Conservation (phyloP, 2,113 vertebrate species). For the Arvicanthis niloticus region DNA sequence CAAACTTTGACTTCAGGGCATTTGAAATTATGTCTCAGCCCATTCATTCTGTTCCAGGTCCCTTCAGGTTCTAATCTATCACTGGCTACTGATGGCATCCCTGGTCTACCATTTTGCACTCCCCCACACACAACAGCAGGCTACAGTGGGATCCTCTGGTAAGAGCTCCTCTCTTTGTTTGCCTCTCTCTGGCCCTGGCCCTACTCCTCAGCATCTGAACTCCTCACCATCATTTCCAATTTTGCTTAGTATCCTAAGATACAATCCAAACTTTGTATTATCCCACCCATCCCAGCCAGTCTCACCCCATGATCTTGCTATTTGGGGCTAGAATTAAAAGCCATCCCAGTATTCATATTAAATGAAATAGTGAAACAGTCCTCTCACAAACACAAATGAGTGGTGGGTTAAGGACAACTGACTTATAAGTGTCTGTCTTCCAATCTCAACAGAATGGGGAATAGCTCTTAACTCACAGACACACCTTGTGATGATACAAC, state of each 20-base stretch:
- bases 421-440: not conserved
- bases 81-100: rapidly evolving
- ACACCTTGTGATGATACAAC: too few relatives aligned
- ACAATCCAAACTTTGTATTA: not conserved
- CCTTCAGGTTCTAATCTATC: conserved; percentile 38
- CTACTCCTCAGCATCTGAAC: rapidly evolving
- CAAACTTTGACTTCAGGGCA: not conserved
- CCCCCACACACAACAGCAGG: not conserved
- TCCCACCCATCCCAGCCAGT: not conserved
- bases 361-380: not conserved
- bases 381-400: not conserved
- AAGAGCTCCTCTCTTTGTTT: rapidly evolving
- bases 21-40: not conserved
- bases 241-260: not conserved
- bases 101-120: not conserved
- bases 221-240: rapidly evolving
- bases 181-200: not conserved
- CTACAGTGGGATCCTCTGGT: not conserved
- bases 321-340: too few relatives aligned
- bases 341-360: rapidly evolving
- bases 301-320: not conserved
- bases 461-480: not conserved
- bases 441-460: rapidly evolving
- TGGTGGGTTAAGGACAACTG: too few relatives aligned
- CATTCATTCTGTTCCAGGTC: not conserved